Base-by-base conservation (phyloP, 2,797 vertebrate genomes). In the Epinephelus awoara region DNA sequence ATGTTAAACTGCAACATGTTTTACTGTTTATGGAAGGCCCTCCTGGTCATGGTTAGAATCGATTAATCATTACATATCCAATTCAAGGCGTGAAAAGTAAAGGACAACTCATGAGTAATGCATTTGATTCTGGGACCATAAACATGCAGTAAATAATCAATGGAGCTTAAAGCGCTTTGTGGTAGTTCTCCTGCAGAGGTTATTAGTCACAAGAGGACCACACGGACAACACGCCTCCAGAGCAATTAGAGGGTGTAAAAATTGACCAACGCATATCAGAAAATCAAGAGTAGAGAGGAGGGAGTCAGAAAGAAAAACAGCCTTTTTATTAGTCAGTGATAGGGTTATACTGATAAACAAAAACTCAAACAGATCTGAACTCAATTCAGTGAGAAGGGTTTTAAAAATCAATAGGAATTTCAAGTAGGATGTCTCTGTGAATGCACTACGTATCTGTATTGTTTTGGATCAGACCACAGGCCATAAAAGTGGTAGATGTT, bases 161-260 rank as follows among this genome's bases (percentile, higher is more conserved):
- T 34, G 34, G 11, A 42, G 49, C 21, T 42, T 23, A 23, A 56
- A 50, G 62, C 3, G 0, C 42, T 12, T 6, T 44, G 58, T 55
- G 59, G 49, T 57, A 17, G 21, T 40, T 76, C 47, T 67, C 27
- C 38, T 67, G 25, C 18, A 67, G 61, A 71, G 42, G 50, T 69
- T 61, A 69, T 72, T 42, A 29, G 40, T 57, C 64, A 77, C 25
- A 42, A 38, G 38, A 64, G n/a, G n/a, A 55, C 47, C 23, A 49
- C 44, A 58, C n/a, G 14, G 27, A 55, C 57, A 50, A 44, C 44
- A 57, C 9, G n/a, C 19, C 46, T 67, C 57, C 42, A 56, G 63
- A 72, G 23, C 54, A 54, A 49, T 73, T 77, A 79, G 42, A 44
- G 19, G 25, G 14, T 40, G 40, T 75, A 59, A 61, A 71, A 51